Evolutionary conservation across 53 echinoderm and acorn worm species (phyloP).

Genomic region (Apostichopus leukothele): DNA sequence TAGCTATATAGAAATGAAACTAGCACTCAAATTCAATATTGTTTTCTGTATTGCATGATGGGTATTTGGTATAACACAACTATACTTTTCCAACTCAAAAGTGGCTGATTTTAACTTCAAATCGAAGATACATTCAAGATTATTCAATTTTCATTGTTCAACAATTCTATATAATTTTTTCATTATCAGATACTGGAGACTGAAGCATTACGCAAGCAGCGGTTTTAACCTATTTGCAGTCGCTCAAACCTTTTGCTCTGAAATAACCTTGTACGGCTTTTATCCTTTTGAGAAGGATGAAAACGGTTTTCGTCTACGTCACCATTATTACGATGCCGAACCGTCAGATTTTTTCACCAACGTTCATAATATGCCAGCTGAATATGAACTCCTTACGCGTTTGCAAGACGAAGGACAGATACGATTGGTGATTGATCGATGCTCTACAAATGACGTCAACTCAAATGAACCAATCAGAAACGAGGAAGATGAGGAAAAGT

Average conservation of each 20-base stretch:
- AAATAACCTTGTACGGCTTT: constrained; percentile 73
- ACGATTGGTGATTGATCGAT: not conserved
- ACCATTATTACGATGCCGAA: constrained; percentile 66
- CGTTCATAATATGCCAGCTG: constrained; percentile 61
- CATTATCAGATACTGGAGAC: constrained; percentile 44
- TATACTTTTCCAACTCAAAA: too few species aligned
- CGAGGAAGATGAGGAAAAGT: not conserved
- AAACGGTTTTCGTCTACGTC: constrained; percentile 46
- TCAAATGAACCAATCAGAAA: constrained; percentile 10
- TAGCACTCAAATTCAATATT: too few species aligned
- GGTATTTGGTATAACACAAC: too few species aligned
- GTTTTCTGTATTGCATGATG: too few species aligned
- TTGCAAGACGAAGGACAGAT: constrained; percentile 26
- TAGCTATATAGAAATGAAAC: too few species aligned
- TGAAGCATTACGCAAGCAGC: constrained; percentile 60
- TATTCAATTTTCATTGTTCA: too few species aligned
- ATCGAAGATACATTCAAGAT: too few species aligned
- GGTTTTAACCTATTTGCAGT: constrained; percentile 70
- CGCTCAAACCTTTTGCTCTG: constrained; percentile 66
- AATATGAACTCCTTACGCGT: constrained; percentile 16
- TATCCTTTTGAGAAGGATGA: constrained; percentile 65
- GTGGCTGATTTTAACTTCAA: too few species aligned
- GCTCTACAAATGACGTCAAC: constrained; percentile 7
- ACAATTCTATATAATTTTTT: not conserved
- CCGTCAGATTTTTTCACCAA: constrained; percentile 60